Evolutionary conservation across 2,797 vertebrate genomes (phyloP).

Genomic region (Poecilia velifera): DNA sequence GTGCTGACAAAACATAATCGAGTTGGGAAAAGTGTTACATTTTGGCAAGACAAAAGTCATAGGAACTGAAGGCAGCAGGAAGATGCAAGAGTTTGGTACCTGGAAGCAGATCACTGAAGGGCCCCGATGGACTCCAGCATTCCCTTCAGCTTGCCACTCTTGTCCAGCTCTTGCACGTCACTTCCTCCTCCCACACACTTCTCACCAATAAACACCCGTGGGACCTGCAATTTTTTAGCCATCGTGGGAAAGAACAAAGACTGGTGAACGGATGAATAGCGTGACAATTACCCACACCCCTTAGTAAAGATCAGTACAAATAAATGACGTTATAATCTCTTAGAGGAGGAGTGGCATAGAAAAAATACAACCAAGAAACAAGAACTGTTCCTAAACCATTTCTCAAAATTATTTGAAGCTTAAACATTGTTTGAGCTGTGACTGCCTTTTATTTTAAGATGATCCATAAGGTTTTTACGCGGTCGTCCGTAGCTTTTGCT

Average conservation of each 20-base stretch:
- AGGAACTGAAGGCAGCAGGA: neutral
- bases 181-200: conserved; percentile 86
- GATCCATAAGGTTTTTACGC: neutral
- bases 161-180: conserved; percentile 77
- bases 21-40: neutral
- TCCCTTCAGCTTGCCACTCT: conserved; percentile 76
- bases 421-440: neutral
- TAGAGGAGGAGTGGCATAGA: neutral
- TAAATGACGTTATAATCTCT: neutral
- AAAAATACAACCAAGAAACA: neutral
- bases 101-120: conserved; percentile 72
- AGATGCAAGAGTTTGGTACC: conserved; percentile 33
- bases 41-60: neutral
- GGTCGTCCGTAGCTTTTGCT: neutral
- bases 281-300: neutral
- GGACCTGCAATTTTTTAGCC: conserved; percentile 78
- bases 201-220: conserved; percentile 87
- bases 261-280: neutral
- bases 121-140: conserved; percentile 82
- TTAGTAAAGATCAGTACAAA: neutral
- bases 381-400: neutral
- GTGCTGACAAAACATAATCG: neutral
- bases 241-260: neutral
- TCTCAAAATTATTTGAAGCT: neutral
- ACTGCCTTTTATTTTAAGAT: neutral